These are phyloP conservation scores for Malthinus seriepunctatus DNA, from an alignment of 2,888 invertebrate species.

Conservation along the genomic window DNA sequence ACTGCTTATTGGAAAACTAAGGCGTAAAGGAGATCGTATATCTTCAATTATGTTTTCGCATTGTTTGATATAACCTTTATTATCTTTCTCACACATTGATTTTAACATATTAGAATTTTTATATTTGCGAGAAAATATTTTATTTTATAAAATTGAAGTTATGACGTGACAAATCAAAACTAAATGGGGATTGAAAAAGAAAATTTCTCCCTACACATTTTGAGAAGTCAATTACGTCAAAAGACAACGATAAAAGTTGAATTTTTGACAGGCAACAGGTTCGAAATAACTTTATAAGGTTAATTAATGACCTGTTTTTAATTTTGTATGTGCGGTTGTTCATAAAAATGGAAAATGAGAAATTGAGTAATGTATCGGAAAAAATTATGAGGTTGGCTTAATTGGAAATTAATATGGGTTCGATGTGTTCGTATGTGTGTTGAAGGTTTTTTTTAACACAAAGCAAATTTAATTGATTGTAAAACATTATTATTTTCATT, in stretches of 20 bases:
- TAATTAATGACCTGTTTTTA: background rate
- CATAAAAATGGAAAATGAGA: background rate
- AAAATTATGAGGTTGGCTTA: slow-evolving; percentile 4
- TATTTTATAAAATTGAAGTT: no score
- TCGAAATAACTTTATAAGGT: background rate
- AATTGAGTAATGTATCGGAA: slow-evolving; percentile 11
- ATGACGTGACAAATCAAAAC: no score
- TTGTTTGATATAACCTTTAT: slow-evolving; percentile 6
- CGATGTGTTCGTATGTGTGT: background rate
- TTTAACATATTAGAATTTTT: slow-evolving; percentile 1
- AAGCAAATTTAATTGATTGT: slow-evolving; percentile 2
- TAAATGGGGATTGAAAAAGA: no score
- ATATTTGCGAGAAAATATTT: background rate
- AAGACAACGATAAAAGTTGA: no score
- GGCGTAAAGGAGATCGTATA: slow-evolving; percentile 16
- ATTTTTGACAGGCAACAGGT: no score
- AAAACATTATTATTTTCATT: slow-evolving; percentile 16
- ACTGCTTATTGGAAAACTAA: slow-evolving; percentile 17
- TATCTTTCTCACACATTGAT: background rate
- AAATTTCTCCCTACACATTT: no score
- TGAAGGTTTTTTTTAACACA: background rate
- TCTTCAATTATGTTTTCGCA: slow-evolving; percentile 16
- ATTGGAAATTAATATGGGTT: slow-evolving; percentile 14
- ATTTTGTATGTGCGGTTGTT: slow-evolving; percentile 4
- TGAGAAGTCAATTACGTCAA: no score